Base-by-base conservation (phyloP, 2,113 vertebrate genomes). In the Tretioscincus oriximinensis region DNA sequence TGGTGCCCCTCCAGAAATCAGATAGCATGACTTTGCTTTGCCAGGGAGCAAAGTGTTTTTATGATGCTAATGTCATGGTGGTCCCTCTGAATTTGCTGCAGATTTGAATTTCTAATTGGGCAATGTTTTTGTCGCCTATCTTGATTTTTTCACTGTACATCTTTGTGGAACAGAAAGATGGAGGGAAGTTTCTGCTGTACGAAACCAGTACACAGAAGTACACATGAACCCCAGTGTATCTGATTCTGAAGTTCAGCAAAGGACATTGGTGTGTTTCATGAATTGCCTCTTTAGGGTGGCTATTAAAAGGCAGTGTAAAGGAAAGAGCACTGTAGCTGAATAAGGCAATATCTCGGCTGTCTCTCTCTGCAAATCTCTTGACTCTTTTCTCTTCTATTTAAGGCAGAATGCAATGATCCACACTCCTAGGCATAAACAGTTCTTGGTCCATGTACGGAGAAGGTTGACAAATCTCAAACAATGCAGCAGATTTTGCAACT, bases 361-460 rank as follows among this genome's bases (percentile, higher is more conserved):
- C 66, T 58, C 16, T 58, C 29, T 70, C 22, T 70, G 66, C 51
- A 79, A 76, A 76, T 76, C 73, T 81, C 26, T 26, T 47, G 65
- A 47, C 41, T 31, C 51, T 76, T 69, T 41, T 76, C 64, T 76
- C 63, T 81, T 81, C 80, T 81, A 81, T 81, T 76, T 81, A 81
- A 76, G 80, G 80, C 80, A 81, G 73, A 81, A 70, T 49, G 65
- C 65, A 61, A 8, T 76, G 51, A 81, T 81, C 76, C 80, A 81
- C 54, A 69, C 66, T 81, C 65, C 29, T 24, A 41, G 72, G 51
- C 29, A 75, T 74, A 64, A 75, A 54, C 72, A 63, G 45, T 67
- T 22, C 64, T 28, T 31, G 14, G 51, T 18, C 22, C 21, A 63
- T 61, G 65, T 76, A 76, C 61, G 35, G 61, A 61, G 47, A 26